Evolutionary conservation across 2,797 vertebrate species (phyloP), one percentile per base, ranked within the genome.

Genomic region (Coccyzus lansbergi): DNA sequence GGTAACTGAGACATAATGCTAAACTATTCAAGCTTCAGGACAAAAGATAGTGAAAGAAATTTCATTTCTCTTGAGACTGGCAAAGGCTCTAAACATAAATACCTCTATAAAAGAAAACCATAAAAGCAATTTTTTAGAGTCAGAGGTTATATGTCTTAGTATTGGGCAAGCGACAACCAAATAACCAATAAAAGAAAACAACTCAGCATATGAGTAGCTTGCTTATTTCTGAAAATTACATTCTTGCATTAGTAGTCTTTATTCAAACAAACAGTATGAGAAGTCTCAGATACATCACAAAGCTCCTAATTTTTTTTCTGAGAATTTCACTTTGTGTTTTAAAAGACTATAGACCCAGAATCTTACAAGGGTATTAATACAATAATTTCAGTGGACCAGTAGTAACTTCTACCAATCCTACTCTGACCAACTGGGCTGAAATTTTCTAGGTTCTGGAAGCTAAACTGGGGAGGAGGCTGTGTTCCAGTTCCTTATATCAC

Each of bases 41-140:
- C 42, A 93, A 76, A 87, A 93, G 56, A 22, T 7, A 89, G 65
- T 20, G 52, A 65, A 84, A 46, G n/a, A 95, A 95, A 94, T 93
- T 63, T 49, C 12, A 91, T 96, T 96, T 94, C 76, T 94, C 86
- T 83, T 15, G 67, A 88, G 77, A 91, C 10, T 80, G 75, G 19
- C 28, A 94, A 95, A 92, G 59, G 64, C 16, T 88, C 25, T 85
- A 88, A 93, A 83, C 83, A 74, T 42, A 96, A 94, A 91, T 83
- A n/a, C 18, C 18, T 58, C 20, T 21, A 65, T 75, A 89, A 94
- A 96, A 87, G 48, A 71, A 92, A 93, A 78, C 28, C n/a, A 84
- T 76, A 70, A 92, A 88, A 93, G 28, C 36, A 91, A 67, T 92
- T 76, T 90, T 92, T 91, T 78, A 63, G 19, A 93, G 42, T 82